phyloP scores from a whole-genome alignment of 2,113 vertebrate species.

The Forbesichthys papilliferus region DNA sequence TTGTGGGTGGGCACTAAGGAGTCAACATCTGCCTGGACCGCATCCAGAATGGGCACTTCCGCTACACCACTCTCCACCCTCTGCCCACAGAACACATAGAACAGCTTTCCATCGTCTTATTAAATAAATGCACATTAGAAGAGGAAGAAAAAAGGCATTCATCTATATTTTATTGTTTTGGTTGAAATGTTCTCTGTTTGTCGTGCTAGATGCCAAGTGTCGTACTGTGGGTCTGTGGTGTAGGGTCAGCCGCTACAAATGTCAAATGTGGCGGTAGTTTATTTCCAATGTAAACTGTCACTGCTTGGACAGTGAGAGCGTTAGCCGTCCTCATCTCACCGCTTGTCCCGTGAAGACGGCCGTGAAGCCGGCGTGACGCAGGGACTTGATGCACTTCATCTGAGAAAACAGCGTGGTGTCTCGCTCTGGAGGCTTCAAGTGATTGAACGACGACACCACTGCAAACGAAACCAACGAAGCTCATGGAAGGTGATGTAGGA shows the following conservation, averaged over 20 bases:
- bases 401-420: slow-evolving; percentile 61
- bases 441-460: slow-evolving; percentile 73
- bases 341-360: slow-evolving; percentile 67
- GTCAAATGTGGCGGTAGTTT: too few relatives aligned
- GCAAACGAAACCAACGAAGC: slow-evolving; percentile 17
- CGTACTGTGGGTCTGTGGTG: too few relatives aligned
- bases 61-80: slow-evolving; percentile 46
- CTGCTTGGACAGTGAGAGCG: too few relatives aligned
- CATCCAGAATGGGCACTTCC: slow-evolving; percentile 46
- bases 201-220: too few relatives aligned
- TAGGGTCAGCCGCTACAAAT: too few relatives aligned
- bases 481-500: too few relatives aligned
- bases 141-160: too few relatives aligned
- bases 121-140: too few relatives aligned
- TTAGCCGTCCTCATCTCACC: slow-evolving; percentile 29
- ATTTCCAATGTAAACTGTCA: too few relatives aligned
- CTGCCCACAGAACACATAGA: slow-evolving; percentile 30
- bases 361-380: slow-evolving; percentile 71
- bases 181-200: too few relatives aligned
- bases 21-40: slow-evolving; percentile 79
- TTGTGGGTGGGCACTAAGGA: slow-evolving; percentile 89
- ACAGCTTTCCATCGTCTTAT: too few relatives aligned
- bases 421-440: slow-evolving; percentile 59
- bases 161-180: too few relatives aligned
- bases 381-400: slow-evolving; percentile 64